Evolutionary conservation across 1,140 invertebrate genomes (phyloP), one percentile per base, ranked within the genome.

Genomic region (Zaprionus camerounensis): DNA sequence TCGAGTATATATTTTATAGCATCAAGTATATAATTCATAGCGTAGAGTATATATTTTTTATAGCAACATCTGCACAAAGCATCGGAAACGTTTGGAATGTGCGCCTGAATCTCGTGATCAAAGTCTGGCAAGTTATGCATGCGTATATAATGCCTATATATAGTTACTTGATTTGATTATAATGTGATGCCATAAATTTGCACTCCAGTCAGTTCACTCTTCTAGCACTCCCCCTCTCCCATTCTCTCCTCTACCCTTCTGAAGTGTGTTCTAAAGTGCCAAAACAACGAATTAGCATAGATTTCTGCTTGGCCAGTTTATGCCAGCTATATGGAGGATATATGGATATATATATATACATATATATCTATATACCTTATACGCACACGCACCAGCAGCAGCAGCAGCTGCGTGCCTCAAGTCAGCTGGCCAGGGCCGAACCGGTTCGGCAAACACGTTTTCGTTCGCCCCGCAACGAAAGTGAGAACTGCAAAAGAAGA

Each of bases 401-500:
- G 17, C 9, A 49, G 2, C 44, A 22, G 17, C 20, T 5, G 44
- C 44, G 17, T 84, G 75, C 79, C 53, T 59, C 72, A 86, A 84
- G 76, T 82, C 73, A 80, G 73, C 77, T 82, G 75, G 79, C 77
- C 79, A 72, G 66, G 82, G 63, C 75, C 82, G 73, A 72, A 87
- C 84, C 84, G 84, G 84, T 87, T 88, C 78, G 80, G 76, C 84
- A 87, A 87, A 88, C 62, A 71, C 53, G 69, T 64, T 71, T 61
- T 65, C 58, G 53, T 38, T 80, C 65, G 62, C 72, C 73, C 58
- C 38, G 65, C 70, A 85, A 78, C 78, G 84, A 84, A 84, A 80
- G 82, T 86, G 70, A 76, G 74, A 76, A 76, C 70, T 53, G 57
- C 69, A 46, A 20, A 68, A 26, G 4, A 67, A 63, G 31, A 38